These are phyloP conservation scores for Numenius phaeopus DNA, from an alignment of 2,797 vertebrate species.

Conservation along the genomic window DNA sequence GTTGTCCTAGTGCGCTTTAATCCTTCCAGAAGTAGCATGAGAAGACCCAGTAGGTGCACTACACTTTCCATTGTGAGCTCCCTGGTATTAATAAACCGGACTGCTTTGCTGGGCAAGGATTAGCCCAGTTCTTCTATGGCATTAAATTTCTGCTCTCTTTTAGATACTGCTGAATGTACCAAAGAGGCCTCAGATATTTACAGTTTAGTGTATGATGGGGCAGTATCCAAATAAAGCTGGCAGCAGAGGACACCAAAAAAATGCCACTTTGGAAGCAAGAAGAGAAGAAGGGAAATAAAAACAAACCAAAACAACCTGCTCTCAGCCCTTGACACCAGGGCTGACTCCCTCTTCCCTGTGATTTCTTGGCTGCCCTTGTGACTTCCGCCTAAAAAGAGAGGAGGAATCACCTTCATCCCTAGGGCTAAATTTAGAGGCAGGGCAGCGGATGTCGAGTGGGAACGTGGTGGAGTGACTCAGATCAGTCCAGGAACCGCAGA, in stretches of 20 bases:
- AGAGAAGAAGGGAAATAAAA: conserved; percentile 3
- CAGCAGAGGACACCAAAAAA: background rate
- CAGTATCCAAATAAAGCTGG: background rate
- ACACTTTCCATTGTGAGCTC: background rate
- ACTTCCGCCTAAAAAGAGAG: conserved; percentile 13
- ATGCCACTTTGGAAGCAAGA: background rate
- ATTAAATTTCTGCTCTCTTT: background rate
- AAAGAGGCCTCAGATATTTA: background rate
- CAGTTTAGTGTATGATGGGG: background rate
- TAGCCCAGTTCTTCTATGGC: background rate
- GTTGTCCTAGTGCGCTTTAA: background rate
- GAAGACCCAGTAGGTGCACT: conserved; percentile 20
- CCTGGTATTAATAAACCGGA: background rate
- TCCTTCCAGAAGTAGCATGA: conserved; percentile 31
- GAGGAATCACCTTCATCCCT: background rate
- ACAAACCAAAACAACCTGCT: background rate
- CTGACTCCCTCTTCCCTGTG: background rate
- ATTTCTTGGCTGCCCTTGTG: background rate
- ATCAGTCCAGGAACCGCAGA: background rate
- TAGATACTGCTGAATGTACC: background rate
- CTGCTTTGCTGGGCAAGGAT: background rate
- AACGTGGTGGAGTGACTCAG: background rate
- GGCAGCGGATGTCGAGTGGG: background rate
- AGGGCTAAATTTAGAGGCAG: background rate
- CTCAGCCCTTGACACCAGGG: background rate